Conservation (phyloP, 2,888 invertebrate genomes). For the Candidula unifasciata region DNA sequence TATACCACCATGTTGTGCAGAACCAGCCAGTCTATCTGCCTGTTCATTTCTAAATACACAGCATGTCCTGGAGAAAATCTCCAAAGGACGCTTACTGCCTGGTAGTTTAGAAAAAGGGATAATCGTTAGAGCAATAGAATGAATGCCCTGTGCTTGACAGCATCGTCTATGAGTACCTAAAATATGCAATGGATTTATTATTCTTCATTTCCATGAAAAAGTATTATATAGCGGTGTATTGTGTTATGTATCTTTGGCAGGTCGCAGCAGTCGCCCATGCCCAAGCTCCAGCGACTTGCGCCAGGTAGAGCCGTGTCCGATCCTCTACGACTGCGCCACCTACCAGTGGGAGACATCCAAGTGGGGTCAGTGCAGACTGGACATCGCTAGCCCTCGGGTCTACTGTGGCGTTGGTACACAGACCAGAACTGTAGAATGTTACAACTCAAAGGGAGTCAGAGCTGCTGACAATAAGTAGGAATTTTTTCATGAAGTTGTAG, state of each 20-base stretch:
- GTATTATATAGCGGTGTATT: background rate
- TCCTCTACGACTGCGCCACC: conserved; percentile 77
- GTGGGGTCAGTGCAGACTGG: conserved; percentile 78
- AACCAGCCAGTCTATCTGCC: no score
- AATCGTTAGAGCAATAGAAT: no score
- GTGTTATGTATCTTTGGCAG: background rate
- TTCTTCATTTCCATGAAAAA: background rate
- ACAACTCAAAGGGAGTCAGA: conserved; percentile 18
- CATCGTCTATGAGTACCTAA: no score
- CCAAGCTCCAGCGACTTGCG: conserved; percentile 62
- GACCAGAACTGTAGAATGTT: conserved; percentile 49
- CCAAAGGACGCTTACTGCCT: no score
- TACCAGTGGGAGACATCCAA: conserved; percentile 79
- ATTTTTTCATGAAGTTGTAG: no score
- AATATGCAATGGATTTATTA: no score
- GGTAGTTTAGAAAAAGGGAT: no score
- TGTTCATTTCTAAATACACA: no score
- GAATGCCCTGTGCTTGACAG: no score
- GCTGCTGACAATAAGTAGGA: conserved; percentile 3
- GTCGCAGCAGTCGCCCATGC: conserved; percentile 16
- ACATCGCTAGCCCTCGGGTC: conserved; percentile 16
- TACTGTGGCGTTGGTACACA: conserved; percentile 49
- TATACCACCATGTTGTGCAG: no score
- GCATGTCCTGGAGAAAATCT: no score
- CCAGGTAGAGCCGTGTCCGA: conserved; percentile 69